Base-by-base conservation (phyloP, 2,888 invertebrate species). In the Drosophila meridionalis region DNA sequence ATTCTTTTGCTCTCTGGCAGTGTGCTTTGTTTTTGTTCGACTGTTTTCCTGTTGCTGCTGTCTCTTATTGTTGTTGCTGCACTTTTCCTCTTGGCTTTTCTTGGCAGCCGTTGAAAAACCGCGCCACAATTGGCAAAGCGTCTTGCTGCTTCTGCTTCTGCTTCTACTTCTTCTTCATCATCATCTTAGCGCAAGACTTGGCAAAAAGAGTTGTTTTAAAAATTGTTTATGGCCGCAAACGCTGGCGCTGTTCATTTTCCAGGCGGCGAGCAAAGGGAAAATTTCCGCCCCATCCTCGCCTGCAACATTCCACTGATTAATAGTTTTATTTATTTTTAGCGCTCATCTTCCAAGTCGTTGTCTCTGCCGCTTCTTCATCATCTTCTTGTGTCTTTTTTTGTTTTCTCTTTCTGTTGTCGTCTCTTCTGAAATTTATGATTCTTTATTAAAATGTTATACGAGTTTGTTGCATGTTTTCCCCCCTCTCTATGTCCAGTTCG, bases 261-360 rank as follows among this genome's bases (percentile, higher is more conserved):
- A 59, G 55, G 58, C 65, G 40, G 50, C 50, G 9, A 30, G 53
- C 62, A 50, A 68, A 70, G 73, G 75, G 80, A 76, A 89, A 82
- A 85, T 80, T 58, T 72, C 63, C 61, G 68, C 57, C 76, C 76
- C 69, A 69, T 82, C 82, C 72, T 78, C 81, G 67, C 70, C 73
- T 69, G 69, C 72, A 75, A 69, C 71, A 78, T 80, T 84, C 66
- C 76, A 80, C 87, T 89, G 88, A 89, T 88, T 88, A 88, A 88
- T 90, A 90, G 88, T 90, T 89, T 90, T 90, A 90, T 90, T 89
- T 89, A 90, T 90, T 90, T 89, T 90, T 90, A 90, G 90, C 90
- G 88, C 89, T 90, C 89, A 87, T 89, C 90, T 89, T 90, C 61
- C 85, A 78, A 87, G 87, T 76, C 73, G 70, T 71, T 57, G 55